Evolutionary conservation across 2,888 invertebrate genomes (phyloP), one percentile per base, ranked within the genome.

Genomic region (Pristionchus exspectatus): DNA sequence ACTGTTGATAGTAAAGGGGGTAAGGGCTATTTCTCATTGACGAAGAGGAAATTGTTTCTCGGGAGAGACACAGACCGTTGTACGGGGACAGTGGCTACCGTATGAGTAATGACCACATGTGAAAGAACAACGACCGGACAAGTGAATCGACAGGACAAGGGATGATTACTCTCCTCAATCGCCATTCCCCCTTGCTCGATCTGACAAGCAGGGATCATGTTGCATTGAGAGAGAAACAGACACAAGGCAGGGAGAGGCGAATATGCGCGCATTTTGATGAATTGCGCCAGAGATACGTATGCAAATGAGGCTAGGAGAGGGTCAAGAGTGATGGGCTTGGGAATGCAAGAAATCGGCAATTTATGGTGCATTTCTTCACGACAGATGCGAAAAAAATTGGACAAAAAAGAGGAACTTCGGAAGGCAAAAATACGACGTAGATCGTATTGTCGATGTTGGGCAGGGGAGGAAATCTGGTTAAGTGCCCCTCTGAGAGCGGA

Each of bases 261-360:
- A 81, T 81, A 81, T 81, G 81, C 50, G 18, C 50, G 18, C n/a
- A 50, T 18, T 81, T 81, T 81, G 81, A 81, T 81, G 81, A 81
- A 81, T 81, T 81, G 81, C 81, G 50, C 50, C 10, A 50, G 81
- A 9, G n/a, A 81, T 54, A 54, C 81, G 81, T 81, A 81, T 81
- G 81, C 81, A 81, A 81, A 81, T 81, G 81, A 81, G 81, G 81
- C 54, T 9, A 14, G 50, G 33, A 50, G 81, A 44, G 74, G 74
- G 33, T 33, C 74, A 44, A 77, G 38, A 50, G 81, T 81, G 81
- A 81, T 81, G 81, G 81, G 81, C 33, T 24, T 81, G 81, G 81
- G 81, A 81, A 81, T 81, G 81, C 44, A 50, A 81, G 30, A 77
- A 77, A 77, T 77, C 44, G 74, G 38, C 24, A 77, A 77, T 77